Percentiles rank a stretch among this genome's conserved stretches.
Conservation (phyloP, 2,113 vertebrate genomes). For the Phaethon lepturus region DNA sequence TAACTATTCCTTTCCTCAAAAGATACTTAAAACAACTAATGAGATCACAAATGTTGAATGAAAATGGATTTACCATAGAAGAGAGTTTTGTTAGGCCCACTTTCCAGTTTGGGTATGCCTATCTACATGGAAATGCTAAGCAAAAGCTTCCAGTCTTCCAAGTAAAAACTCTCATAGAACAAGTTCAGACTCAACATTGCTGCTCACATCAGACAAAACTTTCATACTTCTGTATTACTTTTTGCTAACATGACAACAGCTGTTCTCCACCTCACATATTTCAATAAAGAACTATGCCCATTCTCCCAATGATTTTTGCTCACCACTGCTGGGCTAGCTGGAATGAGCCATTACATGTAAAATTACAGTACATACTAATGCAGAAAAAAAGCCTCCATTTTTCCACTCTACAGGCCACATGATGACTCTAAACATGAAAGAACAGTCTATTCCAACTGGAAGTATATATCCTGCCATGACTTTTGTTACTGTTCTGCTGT, state of each 20-base stretch:
- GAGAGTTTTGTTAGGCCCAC: background rate
- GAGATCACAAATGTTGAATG: background rate
- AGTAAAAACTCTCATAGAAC: background rate
- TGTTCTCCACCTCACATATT: background rate
- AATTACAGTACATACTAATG: background rate
- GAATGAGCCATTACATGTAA: background rate
- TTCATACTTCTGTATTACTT: background rate
- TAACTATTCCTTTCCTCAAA: background rate
- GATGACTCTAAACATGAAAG: background rate
- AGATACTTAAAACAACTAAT: background rate
- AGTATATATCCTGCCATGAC: background rate
- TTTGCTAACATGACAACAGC: background rate
- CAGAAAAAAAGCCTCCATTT: background rate
- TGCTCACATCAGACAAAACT: background rate
- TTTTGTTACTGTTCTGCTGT: background rate
- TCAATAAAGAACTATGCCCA: background rate
- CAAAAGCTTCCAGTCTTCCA: background rate
- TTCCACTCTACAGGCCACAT: background rate
- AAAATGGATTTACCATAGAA: background rate
- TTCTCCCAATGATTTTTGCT: background rate
- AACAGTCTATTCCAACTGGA: background rate
- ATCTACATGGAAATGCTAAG: background rate
- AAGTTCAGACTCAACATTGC: background rate
- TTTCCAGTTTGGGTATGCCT: background rate
- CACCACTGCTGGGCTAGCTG: background rate